Conservation (phyloP, 2,888 invertebrate species). For the Salticus scenicus region DNA sequence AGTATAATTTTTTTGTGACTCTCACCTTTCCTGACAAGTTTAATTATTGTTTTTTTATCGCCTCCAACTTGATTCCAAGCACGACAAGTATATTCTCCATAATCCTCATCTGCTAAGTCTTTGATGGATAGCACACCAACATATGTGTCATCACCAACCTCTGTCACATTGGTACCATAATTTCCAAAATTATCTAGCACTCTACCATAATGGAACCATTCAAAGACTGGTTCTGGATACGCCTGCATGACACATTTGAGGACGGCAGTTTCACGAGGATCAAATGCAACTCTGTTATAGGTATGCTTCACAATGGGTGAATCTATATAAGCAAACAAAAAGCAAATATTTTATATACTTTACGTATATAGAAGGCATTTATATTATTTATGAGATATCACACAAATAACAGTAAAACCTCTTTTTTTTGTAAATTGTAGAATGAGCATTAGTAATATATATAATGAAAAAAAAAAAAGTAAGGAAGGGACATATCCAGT, state of each 20-base stretch:
- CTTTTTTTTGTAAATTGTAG: too few relatives aligned
- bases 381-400: too few relatives aligned
- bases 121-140: constrained; percentile 84
- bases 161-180: constrained; percentile 87
- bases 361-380: too few relatives aligned
- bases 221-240: constrained; percentile 93
- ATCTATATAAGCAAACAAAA: constrained; percentile 77
- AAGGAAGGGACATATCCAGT: too few relatives aligned
- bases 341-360: neutral
- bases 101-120: constrained; percentile 79
- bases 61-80: constrained; percentile 88
- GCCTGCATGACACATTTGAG: constrained; percentile 92
- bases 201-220: constrained; percentile 81
- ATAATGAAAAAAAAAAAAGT: too few relatives aligned
- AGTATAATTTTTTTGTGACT: too few relatives aligned
- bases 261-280: constrained; percentile 87
- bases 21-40: constrained; percentile 85
- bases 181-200: constrained; percentile 80
- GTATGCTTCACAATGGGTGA: constrained; percentile 88
- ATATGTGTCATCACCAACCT: constrained; percentile 89
- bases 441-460: too few relatives aligned
- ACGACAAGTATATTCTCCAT: constrained; percentile 93
- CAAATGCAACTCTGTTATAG: constrained; percentile 83
- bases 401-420: too few relatives aligned
- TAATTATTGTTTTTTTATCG: constrained; percentile 79